Evolutionary conservation across 35 echinoderm and acorn worm species (phyloP).

Genomic region (Apostichopus californicus): DNA sequence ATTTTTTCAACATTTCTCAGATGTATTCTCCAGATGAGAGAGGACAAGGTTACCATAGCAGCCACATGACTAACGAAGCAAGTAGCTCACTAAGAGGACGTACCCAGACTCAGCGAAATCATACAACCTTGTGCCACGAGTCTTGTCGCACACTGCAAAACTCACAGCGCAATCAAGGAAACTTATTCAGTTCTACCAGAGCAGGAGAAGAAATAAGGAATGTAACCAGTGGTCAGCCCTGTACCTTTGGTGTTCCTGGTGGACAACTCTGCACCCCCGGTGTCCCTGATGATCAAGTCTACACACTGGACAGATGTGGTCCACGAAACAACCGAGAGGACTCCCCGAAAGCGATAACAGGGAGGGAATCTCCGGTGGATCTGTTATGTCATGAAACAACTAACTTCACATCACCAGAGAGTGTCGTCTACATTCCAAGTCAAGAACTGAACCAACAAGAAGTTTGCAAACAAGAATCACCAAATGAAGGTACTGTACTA

Average conservation of each 20-base stretch:
- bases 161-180: not conserved
- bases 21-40: not conserved
- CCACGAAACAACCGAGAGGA: no score
- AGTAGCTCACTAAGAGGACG: not conserved
- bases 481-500: not conserved
- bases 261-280: not conserved
- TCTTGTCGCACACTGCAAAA: not conserved
- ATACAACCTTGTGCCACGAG: not conserved
- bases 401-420: slow-evolving; percentile 59
- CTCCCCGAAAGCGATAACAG: not conserved
- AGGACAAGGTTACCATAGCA: not conserved
- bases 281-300: not conserved
- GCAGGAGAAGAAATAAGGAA: not conserved
- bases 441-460: not conserved
- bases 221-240: not conserved
- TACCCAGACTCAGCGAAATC: not conserved
- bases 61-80: not conserved
- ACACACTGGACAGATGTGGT: no score
- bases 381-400: slow-evolving; percentile 39
- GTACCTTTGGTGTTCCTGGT: not conserved
- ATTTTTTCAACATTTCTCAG: not conserved
- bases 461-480: not conserved
- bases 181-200: not conserved
- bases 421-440: not conserved
- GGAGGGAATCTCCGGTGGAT: not conserved